Evolutionary conservation across 2,888 invertebrate species (phyloP).

Genomic region (Heteropelma amictum): DNA sequence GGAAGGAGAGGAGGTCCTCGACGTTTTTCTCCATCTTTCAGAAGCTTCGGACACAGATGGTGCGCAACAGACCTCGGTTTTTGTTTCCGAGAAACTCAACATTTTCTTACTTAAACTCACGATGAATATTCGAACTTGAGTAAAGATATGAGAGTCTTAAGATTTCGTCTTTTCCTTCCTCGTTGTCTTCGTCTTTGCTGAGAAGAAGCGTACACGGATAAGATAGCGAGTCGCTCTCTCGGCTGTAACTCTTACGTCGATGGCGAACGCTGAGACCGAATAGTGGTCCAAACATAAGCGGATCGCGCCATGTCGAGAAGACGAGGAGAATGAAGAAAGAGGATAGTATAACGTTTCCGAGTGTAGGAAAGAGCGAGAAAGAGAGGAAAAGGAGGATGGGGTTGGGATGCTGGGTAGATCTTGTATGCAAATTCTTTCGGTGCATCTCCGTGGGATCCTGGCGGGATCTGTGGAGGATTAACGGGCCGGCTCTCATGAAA

Average conservation of each 20-base stretch:
- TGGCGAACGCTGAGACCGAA: slow-evolving; percentile 57
- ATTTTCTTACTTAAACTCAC: slow-evolving; percentile 38
- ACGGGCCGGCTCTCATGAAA: slow-evolving; percentile 78
- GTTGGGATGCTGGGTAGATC: slow-evolving; percentile 75
- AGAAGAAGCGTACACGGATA: slow-evolving; percentile 33
- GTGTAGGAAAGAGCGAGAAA: slow-evolving; percentile 41
- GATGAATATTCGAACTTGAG: slow-evolving; percentile 3
- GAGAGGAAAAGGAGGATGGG: slow-evolving; percentile 49
- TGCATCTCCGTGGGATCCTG: slow-evolving; percentile 78
- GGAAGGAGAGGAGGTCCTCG: slow-evolving; percentile 16
- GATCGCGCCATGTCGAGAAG: slow-evolving; percentile 56
- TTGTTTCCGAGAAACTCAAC: slow-evolving; percentile 63
- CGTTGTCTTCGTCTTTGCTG: slow-evolving; percentile 5
- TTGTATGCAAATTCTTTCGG: slow-evolving; percentile 78
- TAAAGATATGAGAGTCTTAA: background rate
- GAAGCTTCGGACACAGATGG: background rate
- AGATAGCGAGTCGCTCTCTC: slow-evolving; percentile 39
- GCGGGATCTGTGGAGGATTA: slow-evolving; percentile 77
- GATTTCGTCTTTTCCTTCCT: slow-evolving; percentile 39
- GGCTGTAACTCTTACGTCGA: slow-evolving; percentile 42
- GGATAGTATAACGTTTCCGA: slow-evolving; percentile 54
- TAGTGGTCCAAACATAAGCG: slow-evolving; percentile 43
- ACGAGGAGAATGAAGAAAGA: slow-evolving; percentile 53
- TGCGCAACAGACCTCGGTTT: slow-evolving; percentile 42
- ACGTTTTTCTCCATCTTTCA: slow-evolving; percentile 24